Percentiles rank a stretch among this genome's conserved stretches.
Evolutionary conservation across 2,888 invertebrate species (phyloP).

Genomic region (Pammene fasciana): DNA sequence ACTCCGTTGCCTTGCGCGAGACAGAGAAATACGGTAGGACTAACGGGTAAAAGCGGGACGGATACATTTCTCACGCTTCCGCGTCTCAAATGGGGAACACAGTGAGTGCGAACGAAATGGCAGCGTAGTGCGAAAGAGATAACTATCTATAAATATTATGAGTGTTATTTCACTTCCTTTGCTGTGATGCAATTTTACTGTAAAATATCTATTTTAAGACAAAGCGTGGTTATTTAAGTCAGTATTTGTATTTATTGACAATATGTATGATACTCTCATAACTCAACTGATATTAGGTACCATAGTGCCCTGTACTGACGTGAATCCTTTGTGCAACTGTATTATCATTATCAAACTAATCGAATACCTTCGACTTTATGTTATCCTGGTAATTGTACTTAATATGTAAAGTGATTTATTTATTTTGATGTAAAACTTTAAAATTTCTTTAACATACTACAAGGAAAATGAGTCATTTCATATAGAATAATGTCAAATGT

Average conservation of each 20-base stretch:
- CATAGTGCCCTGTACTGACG: too few relatives aligned
- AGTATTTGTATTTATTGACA: conserved; percentile 19
- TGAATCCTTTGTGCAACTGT: too few relatives aligned
- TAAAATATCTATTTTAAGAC: conserved; percentile 75
- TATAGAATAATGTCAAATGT: conserved; percentile 8
- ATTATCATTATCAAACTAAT: neutral
- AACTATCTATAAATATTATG: conserved; percentile 80
- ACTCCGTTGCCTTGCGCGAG: conserved; percentile 81
- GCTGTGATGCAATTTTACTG: conserved; percentile 79
- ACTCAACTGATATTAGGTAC: neutral
- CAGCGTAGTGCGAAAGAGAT: conserved; percentile 66
- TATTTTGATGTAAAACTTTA: too few relatives aligned
- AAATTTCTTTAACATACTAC: neutral
- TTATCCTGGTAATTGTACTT: neutral
- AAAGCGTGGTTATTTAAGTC: conserved; percentile 59
- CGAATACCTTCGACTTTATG: neutral
- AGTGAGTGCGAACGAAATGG: conserved; percentile 70
- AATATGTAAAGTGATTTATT: neutral
- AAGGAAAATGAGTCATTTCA: conserved; percentile 6
- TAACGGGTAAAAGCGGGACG: conserved; percentile 57
- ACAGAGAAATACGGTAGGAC: conserved; percentile 58
- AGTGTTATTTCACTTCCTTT: conserved; percentile 82
- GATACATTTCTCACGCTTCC: conserved; percentile 55
- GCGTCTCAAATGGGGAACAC: conserved; percentile 59
- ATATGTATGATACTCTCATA: neutral